A percentile compares a stretch with the other conserved stretches of the same genome.
Conservation (phyloP, 2,888 invertebrate genomes). For the Eristalinus sepulchralis region DNA sequence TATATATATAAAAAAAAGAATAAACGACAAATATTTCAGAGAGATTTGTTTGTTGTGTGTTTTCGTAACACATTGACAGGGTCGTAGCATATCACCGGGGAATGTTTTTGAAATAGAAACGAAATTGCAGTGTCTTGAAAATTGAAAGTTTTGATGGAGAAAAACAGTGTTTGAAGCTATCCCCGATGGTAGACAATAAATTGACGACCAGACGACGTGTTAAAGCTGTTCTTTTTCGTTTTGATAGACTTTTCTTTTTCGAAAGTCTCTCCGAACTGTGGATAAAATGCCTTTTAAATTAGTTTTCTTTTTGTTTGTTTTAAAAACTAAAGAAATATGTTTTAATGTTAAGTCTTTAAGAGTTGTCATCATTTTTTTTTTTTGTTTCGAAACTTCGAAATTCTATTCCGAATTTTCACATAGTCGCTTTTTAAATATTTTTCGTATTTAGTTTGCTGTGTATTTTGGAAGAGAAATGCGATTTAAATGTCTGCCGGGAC, state of each 20-base stretch:
- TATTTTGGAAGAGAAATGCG: constrained; percentile 68
- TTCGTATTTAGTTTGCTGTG: constrained; percentile 29
- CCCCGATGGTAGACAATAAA: not conserved
- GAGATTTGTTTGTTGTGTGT: constrained; percentile 3
- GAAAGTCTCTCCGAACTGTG: constrained; percentile 60
- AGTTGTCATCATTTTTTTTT: constrained; percentile 53
- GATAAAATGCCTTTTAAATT: constrained; percentile 64
- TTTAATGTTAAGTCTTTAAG: constrained; percentile 33
- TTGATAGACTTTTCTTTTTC: constrained; percentile 32
- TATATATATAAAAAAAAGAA: constrained; percentile 35
- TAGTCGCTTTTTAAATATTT: not conserved
- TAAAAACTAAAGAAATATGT: constrained; percentile 51
- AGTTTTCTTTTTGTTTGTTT: constrained; percentile 24
- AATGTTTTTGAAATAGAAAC: not conserved
- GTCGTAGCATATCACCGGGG: not conserved
- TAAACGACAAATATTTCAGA: constrained; percentile 52
- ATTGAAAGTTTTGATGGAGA: not conserved
- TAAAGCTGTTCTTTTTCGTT: constrained; percentile 9
- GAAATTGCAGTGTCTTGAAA: not conserved
- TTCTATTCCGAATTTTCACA: constrained; percentile 63
- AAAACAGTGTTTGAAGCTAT: not conserved
- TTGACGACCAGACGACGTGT: not conserved
- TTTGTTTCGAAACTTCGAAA: constrained; percentile 60
- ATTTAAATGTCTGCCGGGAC: constrained; percentile 58
- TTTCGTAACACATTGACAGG: not conserved